Evolutionary conservation across 2,888 invertebrate species (phyloP).

Genomic region (Cactoblastis cactorum): DNA sequence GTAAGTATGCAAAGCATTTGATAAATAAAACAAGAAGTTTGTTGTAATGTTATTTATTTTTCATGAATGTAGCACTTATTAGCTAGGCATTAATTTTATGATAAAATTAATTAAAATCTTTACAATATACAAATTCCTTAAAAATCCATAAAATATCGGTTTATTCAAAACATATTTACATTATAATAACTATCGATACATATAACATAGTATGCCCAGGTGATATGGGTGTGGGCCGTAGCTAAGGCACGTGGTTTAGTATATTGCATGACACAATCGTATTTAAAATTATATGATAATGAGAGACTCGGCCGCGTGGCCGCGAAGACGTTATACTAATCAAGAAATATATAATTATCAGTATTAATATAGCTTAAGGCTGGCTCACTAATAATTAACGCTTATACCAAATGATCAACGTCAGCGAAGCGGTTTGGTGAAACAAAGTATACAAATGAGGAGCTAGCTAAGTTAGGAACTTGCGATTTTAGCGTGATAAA

Average conservation of each 20-base stretch:
- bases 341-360: slow-evolving; percentile 49
- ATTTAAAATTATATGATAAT: slow-evolving; percentile 10
- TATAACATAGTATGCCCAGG: slow-evolving; percentile 66
- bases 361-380: slow-evolving; percentile 47
- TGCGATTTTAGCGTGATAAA: slow-evolving; percentile 72
- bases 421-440: slow-evolving; percentile 52
- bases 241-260: slow-evolving; percentile 73
- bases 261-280: slow-evolving; percentile 42
- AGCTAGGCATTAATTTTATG: slow-evolving; percentile 77
- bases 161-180: slow-evolving; percentile 78
- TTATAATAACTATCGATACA: slow-evolving; percentile 71
- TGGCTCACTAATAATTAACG: slow-evolving; percentile 43
- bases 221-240: slow-evolving; percentile 74
- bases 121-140: slow-evolving; percentile 80
- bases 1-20: slow-evolving; percentile 9
- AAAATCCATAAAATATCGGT: slow-evolving; percentile 79
- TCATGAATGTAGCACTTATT: slow-evolving; percentile 77
- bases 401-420: slow-evolving; percentile 45
- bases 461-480: slow-evolving; percentile 77
- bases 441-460: slow-evolving; percentile 56
- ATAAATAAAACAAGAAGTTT: slow-evolving; percentile 61
- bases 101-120: slow-evolving; percentile 75
- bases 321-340: slow-evolving; percentile 32
- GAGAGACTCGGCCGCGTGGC: slow-evolving; percentile 14
- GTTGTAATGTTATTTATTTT: slow-evolving; percentile 76